Percentiles rank a stretch among this genome's conserved stretches.
Conservation (phyloP, 2,888 invertebrate species). For the Lepidonotus clava region DNA sequence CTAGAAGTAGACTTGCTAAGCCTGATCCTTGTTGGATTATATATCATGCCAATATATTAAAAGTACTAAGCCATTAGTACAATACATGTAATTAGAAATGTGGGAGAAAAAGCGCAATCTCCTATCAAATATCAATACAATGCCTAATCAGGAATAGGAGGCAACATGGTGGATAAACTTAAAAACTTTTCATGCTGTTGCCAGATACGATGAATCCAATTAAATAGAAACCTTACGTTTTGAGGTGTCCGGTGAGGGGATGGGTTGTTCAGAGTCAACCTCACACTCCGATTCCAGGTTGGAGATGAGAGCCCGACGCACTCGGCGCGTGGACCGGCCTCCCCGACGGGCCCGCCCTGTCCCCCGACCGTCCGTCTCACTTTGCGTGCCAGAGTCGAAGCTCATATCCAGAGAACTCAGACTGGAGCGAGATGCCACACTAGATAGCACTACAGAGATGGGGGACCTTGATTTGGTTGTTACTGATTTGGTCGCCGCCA, state of each 20-base stretch:
- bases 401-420: conserved; percentile 3
- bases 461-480: background rate
- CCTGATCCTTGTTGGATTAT: too few relatives aligned
- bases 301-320: conserved; percentile 22
- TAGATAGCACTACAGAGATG: too few relatives aligned
- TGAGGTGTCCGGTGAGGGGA: background rate
- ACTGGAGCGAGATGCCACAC: background rate
- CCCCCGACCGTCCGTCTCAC: background rate
- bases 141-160: too few relatives aligned
- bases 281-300: conserved; percentile 41
- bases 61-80: too few relatives aligned
- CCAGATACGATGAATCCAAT: too few relatives aligned
- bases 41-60: too few relatives aligned
- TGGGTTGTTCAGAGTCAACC: conserved; percentile 31
- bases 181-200: too few relatives aligned
- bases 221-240: background rate
- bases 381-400: background rate
- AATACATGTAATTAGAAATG: too few relatives aligned
- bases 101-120: too few relatives aligned
- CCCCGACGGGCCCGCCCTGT: background rate
- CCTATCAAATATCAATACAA: too few relatives aligned
- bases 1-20: too few relatives aligned
- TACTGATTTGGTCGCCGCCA: background rate
- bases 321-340: background rate
- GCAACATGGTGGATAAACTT: too few relatives aligned